A percentile compares a stretch with the other conserved stretches of the same genome.
phyloP scores from a whole-genome alignment of 2,113 vertebrate species.

The Barbus barbus region DNA sequence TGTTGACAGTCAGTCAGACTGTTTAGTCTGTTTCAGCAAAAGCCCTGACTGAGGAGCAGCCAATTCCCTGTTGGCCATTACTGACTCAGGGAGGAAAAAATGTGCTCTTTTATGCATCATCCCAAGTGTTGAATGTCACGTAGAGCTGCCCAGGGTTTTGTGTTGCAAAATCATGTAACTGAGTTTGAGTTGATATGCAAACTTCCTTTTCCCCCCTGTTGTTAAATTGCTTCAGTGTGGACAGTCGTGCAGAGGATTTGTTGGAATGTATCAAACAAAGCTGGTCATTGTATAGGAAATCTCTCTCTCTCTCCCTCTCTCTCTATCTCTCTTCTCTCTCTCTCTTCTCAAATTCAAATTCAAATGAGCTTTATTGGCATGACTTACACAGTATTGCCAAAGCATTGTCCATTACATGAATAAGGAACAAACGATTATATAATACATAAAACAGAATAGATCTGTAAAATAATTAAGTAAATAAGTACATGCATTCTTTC shows the following conservation, averaged over 20 bases:
- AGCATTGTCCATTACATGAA: too few species aligned
- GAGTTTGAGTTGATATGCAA: constrained; percentile 8
- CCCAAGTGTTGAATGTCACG: constrained; percentile 17
- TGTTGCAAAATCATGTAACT: constrained; percentile 15
- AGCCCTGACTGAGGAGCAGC: neutral
- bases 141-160: neutral
- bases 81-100: constrained; percentile 2
- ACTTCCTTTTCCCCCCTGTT: neutral
- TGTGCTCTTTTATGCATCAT: constrained; percentile 14
- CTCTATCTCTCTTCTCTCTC: neutral
- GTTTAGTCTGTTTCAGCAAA: constrained; percentile 49
- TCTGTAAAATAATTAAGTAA: too few species aligned
- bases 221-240: constrained; percentile 26
- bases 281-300: neutral
- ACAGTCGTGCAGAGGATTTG: constrained; percentile 2
- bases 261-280: constrained; percentile 21
- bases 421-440: too few species aligned
- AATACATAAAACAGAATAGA: too few species aligned
- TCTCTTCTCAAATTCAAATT: too few species aligned
- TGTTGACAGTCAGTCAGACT: constrained; percentile 59
- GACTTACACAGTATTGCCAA: too few species aligned
- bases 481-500: too few species aligned
- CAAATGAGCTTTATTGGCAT: too few species aligned
- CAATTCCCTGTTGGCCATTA: constrained; percentile 21
- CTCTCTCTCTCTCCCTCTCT: constrained; percentile 1